Base-by-base conservation (phyloP, 2,113 vertebrate genomes). In the Neodon shergylaensis region DNA sequence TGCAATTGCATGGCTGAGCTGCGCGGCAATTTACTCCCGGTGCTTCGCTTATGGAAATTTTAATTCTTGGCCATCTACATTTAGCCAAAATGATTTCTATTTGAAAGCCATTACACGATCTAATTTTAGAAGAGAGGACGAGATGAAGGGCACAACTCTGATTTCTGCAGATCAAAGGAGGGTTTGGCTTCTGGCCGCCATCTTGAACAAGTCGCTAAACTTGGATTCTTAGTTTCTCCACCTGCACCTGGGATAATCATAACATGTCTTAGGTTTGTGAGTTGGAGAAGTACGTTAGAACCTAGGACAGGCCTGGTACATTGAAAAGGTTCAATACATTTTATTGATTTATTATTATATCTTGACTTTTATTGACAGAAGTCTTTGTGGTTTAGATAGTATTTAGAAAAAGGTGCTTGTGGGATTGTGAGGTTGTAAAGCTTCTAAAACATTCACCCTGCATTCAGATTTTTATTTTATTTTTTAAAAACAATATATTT, bases 1-100 rank as follows among this genome's bases (percentile, higher is more conserved):
- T 77, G 84, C 66, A 65, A 95, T 97, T 97, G 97, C 96, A 87
- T 36, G 87, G 96, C 74, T 96, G 97, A 84, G 81, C 93, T 96
- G 93, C 72, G 90, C 76, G 79, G 68, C 94, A 61, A 90, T 61
- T 94, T 87, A 90, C 74, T 94, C 65, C 78, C 5, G 72, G 13
- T 42, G 58, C 17, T 85, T 96, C 91, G 52, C 12, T 83, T 78
- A 21, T 33, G 10, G 90, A 54, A 21, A 77, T 94, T 96, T 95
- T 31, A 89, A 49, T 92, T 94, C 61, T 42, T 78, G 42, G 61
- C 54, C 36, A 81, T 81, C 47, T 81, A 31, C 36, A 42, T 47
- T 96, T 95, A 88, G 76, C n/a, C 26, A 19, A 74, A 86, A 95
- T 89, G 36, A 47, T 73, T 21, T 96, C 8, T 52, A 66, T 63